A percentile compares a stretch with the other conserved stretches of the same genome.
These are phyloP conservation scores for Tolmerus cingulatus DNA, from an alignment of 2,888 invertebrate species.

Conservation along the genomic window DNA sequence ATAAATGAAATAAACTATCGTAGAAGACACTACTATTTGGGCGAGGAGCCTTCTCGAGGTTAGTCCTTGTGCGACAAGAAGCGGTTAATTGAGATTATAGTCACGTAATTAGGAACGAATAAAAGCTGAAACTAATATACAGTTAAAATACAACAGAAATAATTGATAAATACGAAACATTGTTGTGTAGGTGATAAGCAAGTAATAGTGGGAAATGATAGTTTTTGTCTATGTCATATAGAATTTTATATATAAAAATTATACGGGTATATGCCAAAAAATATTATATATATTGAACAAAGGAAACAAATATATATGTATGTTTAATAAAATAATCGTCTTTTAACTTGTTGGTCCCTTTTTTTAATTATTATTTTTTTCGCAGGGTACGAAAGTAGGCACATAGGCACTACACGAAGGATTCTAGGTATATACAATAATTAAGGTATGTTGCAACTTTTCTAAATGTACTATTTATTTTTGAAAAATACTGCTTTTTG, in stretches of 20 bases:
- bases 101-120: neutral
- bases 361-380: no score
- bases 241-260: constrained; percentile 44
- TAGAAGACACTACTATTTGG: neutral
- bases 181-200: constrained; percentile 18
- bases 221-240: constrained; percentile 44
- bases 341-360: no score
- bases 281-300: constrained; percentile 38
- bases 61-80: neutral
- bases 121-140: neutral
- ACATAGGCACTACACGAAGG: no score
- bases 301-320: constrained; percentile 40
- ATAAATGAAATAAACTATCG: constrained; percentile 3
- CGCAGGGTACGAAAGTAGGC: no score
- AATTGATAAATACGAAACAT: constrained; percentile 19
- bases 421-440: no score
- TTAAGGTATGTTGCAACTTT: no score
- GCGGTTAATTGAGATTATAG: neutral
- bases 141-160: constrained; percentile 16
- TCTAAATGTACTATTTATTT: no score
- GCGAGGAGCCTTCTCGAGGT: neutral
- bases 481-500: no score
- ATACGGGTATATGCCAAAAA: constrained; percentile 44
- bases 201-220: constrained; percentile 24
- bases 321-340: constrained; percentile 24